These are phyloP conservation scores for Heliconius congener DNA, from an alignment of 1,140 invertebrate species.

Conservation along the genomic window DNA sequence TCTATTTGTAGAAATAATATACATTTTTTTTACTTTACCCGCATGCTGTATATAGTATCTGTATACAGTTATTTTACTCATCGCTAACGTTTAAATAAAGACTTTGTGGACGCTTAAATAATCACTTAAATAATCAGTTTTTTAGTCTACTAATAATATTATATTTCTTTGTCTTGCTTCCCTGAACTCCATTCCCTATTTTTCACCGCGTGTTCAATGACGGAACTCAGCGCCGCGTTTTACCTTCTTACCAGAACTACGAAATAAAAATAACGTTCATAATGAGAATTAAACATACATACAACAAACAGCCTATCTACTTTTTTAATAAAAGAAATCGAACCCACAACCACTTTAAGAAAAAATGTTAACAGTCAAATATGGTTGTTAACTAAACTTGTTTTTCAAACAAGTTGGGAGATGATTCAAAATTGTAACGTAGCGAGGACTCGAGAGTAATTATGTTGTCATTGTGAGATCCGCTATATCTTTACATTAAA, in stretches of 20 bases:
- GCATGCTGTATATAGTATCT: background rate
- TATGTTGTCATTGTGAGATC: conserved; percentile 44
- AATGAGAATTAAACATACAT: too few species aligned
- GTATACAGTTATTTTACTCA: background rate
- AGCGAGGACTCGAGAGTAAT: conserved; percentile 35
- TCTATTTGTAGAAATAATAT: background rate
- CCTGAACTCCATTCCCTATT: background rate
- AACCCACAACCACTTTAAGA: background rate
- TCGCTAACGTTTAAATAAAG: too few species aligned
- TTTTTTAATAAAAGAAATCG: background rate
- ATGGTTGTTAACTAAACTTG: conserved; percentile 12
- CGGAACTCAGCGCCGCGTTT: background rate
- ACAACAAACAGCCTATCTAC: too few species aligned
- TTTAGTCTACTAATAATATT: too few species aligned
- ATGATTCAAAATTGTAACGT: conserved; percentile 37
- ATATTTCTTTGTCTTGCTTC: too few species aligned
- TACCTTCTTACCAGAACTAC: background rate
- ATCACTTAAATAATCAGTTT: too few species aligned
- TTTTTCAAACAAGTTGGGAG: conserved; percentile 26
- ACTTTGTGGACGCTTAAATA: too few species aligned
- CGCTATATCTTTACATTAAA: conserved; percentile 36
- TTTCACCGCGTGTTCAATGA: background rate
- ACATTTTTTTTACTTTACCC: background rate
- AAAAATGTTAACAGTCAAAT: background rate
- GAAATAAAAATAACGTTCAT: too few species aligned